Evolutionary conservation across 2,888 invertebrate genomes (phyloP), one percentile per base, ranked within the genome.

Genomic region (Brachynemurus nebulosus): DNA sequence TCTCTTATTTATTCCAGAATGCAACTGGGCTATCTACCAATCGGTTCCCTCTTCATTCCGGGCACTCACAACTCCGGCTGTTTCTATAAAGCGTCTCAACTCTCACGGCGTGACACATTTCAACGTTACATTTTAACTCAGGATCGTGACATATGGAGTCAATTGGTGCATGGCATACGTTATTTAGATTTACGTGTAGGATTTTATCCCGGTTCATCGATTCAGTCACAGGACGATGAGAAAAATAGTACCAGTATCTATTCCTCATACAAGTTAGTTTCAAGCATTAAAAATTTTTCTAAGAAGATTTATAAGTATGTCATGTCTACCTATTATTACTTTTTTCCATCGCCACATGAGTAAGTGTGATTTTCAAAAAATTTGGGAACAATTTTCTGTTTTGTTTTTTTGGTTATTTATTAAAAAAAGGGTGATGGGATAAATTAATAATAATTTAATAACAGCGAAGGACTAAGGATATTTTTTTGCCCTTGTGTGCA

Each of bases 181-280:
- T 88, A 85, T 63, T 67, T 89, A 40, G 88, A 89, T 61, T 71
- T 89, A 44, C 74, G 86, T 53, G 72, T 89, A 50, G 86, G 83
- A 48, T 85, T 76, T 63, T 82, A 75, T 38, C 18, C 51, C 57
- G 55, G 18, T 50, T 51, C 11, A 53, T 54, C 35, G 53, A 55
- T 53, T 54, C 46, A 44, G 18, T n/a, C 27, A 48, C 49, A 43
- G 12, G 5, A 42, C 2, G 9, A 40, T 12, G 6, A 5, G 18
- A 40, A 18, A 30, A 25, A 25, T 35, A 30, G 21, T 34, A 8
- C 11, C 17, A 42, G 11, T n/a, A 20, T 42, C 16, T 42, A 20
- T 12, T 25, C 21, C 30, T 39, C 33, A 4, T 11, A 36, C 18
- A 36, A 36, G 36, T 36, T 11, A 36, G 36, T 18, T 5, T 36